Conservation (phyloP, 2,113 vertebrate genomes). For the Hyaena hyaena region DNA sequence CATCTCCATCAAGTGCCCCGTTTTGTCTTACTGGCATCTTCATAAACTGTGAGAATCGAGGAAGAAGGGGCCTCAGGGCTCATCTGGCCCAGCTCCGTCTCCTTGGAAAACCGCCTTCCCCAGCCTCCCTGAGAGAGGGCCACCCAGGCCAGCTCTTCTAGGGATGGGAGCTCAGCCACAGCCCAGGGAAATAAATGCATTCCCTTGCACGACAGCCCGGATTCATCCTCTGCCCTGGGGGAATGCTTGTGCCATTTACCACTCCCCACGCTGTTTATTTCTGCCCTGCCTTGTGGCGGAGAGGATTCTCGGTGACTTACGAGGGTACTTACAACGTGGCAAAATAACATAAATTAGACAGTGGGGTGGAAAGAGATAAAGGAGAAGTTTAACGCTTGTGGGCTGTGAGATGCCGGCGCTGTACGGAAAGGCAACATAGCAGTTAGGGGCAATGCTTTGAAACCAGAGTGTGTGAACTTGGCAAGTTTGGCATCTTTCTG, state of each 20-base stretch:
- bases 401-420: neutral
- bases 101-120: neutral
- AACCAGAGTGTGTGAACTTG: neutral
- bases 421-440: neutral
- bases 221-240: neutral
- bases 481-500: neutral
- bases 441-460: neutral
- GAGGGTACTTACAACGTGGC: slow-evolving; percentile 51
- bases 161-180: neutral
- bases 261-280: slow-evolving; percentile 25
- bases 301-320: slow-evolving; percentile 57
- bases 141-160: slow-evolving; percentile 58
- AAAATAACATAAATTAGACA: slow-evolving; percentile 59
- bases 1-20: neutral
- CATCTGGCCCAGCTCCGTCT: neutral
- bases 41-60: neutral
- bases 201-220: neutral
- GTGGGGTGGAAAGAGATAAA: slow-evolving; percentile 10
- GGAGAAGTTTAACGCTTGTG: neutral
- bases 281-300: slow-evolving; percentile 36
- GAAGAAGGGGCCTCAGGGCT: slow-evolving; percentile 22
- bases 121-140: neutral
- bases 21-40: slow-evolving; percentile 39
- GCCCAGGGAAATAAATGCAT: slow-evolving; percentile 40
- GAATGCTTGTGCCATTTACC: neutral